Evolutionary conservation across 2,888 invertebrate species (phyloP).

Genomic region (Junonia oenone): DNA sequence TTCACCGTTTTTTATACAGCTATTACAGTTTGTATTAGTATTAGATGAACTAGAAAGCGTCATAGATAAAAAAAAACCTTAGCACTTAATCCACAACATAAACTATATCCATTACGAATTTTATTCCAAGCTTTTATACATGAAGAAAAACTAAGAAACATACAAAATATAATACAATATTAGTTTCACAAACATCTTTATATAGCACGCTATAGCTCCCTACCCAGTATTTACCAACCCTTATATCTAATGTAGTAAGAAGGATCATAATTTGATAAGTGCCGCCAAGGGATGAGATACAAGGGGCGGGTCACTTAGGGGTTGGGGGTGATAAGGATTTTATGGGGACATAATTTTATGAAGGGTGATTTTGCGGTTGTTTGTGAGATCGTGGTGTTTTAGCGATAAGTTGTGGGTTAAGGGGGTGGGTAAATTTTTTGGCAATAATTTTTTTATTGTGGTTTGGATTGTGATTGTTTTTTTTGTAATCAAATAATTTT

Average conservation of each 20-base stretch:
- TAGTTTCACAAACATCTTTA: too few species aligned
- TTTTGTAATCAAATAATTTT: too few species aligned
- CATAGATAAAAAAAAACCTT: too few species aligned
- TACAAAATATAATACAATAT: too few species aligned
- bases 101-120: too few species aligned
- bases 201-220: background rate
- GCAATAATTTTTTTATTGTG: background rate
- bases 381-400: background rate
- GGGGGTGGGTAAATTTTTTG: background rate
- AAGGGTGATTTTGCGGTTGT: background rate
- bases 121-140: too few species aligned
- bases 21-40: too few species aligned
- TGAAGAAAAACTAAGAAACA: too few species aligned
- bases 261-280: slow-evolving; percentile 36
- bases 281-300: slow-evolving; percentile 29
- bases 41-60: too few species aligned
- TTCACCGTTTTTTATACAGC: too few species aligned
- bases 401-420: background rate
- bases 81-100: too few species aligned
- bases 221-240: background rate
- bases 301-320: slow-evolving; percentile 6
- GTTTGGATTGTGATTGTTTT: too few species aligned
- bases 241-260: slow-evolving; percentile 27
- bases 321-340: background rate
- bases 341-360: background rate